A percentile compares a stretch with the other conserved stretches of the same genome.
Evolutionary conservation across 2,888 invertebrate genomes (phyloP).

Genomic region (Melanchra persicariae): DNA sequence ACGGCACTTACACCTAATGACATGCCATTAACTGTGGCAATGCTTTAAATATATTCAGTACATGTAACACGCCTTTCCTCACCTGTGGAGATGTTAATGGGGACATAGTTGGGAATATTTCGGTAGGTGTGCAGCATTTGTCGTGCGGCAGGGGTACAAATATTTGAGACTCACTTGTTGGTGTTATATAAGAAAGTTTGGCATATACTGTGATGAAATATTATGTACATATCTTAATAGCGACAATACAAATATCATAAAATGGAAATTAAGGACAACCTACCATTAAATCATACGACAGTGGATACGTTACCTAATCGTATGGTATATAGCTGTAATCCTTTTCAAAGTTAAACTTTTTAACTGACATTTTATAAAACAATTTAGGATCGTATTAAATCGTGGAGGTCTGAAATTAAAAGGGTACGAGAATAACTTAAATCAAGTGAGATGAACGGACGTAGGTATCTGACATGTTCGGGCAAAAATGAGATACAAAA

Average conservation of each 20-base stretch:
- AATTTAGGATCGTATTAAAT: constrained; percentile 47
- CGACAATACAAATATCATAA: not conserved
- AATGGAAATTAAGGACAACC: not conserved
- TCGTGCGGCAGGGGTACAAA: not conserved
- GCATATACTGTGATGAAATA: not conserved
- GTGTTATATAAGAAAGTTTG: not conserved
- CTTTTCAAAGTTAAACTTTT: constrained; percentile 21
- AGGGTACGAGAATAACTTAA: constrained; percentile 49
- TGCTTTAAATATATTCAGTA: constrained; percentile 60
- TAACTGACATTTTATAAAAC: constrained; percentile 35
- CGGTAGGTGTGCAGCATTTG: constrained; percentile 25
- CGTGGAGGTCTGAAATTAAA: constrained; percentile 30
- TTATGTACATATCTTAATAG: too few relatives aligned
- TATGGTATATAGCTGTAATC: not conserved
- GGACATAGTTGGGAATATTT: constrained; percentile 30
- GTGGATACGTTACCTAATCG: not conserved
- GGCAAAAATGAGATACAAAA: constrained; percentile 38
- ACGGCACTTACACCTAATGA: constrained; percentile 67
- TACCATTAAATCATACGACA: not conserved
- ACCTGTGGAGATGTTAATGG: constrained; percentile 42
- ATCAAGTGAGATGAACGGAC: constrained; percentile 50
- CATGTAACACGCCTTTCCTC: constrained; percentile 51
- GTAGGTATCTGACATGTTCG: constrained; percentile 30
- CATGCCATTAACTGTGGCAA: constrained; percentile 62
- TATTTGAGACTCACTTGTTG: not conserved